A percentile compares a stretch with the other conserved stretches of the same genome.
phyloP scores from a whole-genome alignment of 2,888 invertebrate species.

The Lasius platythorax region DNA sequence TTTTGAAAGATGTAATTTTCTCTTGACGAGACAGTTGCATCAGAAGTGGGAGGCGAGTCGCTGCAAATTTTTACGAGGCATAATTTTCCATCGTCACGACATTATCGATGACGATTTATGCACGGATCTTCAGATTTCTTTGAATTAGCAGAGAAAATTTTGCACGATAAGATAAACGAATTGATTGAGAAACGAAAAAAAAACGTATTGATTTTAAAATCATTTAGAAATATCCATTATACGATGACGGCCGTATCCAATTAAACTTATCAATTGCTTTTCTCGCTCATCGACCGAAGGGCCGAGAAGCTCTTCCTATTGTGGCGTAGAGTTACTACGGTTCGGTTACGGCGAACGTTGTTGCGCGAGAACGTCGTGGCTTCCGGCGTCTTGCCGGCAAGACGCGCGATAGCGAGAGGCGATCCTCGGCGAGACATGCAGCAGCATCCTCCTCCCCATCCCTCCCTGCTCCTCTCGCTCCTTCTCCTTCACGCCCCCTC shows the following conservation, averaged over 20 bases:
- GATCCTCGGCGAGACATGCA: conserved; percentile 62
- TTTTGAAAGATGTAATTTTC: conserved; percentile 28
- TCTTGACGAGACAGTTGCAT: too few relatives aligned
- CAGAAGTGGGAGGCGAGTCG: background rate
- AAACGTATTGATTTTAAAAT: background rate
- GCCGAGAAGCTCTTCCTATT: background rate
- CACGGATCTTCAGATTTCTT: background rate
- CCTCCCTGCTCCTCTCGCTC: background rate
- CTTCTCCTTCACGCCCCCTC: background rate
- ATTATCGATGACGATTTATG: background rate
- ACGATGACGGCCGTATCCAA: background rate
- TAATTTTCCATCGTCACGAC: background rate
- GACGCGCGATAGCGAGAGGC: conserved; percentile 41
- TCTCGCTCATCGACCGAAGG: background rate
- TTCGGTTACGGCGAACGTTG: conserved; percentile 4
- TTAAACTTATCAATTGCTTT: conserved; percentile 15
- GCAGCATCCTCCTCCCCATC: conserved; percentile 37
- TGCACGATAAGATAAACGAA: background rate
- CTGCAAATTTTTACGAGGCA: background rate
- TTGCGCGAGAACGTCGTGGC: conserved; percentile 32
- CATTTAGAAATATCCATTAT: background rate
- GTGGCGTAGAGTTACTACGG: background rate
- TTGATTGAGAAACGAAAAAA: background rate
- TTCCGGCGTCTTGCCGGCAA: conserved; percentile 17
- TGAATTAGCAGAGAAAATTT: background rate